These are phyloP conservation scores for Lophochroa leadbeateri DNA, from an alignment of 2,113 vertebrate genomes.

Conservation along the genomic window DNA sequence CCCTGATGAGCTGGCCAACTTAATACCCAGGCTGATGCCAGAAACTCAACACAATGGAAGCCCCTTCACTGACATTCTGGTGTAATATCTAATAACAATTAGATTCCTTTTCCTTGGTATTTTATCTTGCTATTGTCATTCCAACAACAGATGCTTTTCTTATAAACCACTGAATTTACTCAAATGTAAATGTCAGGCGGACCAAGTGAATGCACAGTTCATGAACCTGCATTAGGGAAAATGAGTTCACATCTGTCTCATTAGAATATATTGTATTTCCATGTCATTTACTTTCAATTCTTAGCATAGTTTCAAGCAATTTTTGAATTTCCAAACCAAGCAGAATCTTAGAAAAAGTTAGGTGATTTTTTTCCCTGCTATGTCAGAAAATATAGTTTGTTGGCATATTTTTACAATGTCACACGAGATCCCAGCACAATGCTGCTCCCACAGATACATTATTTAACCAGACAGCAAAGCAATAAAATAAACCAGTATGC, in stretches of 20 bases:
- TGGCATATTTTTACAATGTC: background rate
- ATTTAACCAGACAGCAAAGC: background rate
- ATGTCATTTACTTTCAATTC: conserved; percentile 62
- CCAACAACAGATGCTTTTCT: conserved; percentile 69
- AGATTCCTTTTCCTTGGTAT: conserved; percentile 46
- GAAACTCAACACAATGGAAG: conserved; percentile 35
- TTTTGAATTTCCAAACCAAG: conserved; percentile 61
- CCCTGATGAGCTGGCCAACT: conserved; percentile 60
- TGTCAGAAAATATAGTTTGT: background rate
- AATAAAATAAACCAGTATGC: background rate
- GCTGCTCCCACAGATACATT: background rate
- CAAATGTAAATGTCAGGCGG: conserved; percentile 70
- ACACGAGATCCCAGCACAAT: background rate
- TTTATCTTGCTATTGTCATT: conserved; percentile 65
- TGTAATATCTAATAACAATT: conserved; percentile 59
- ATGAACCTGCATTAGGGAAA: conserved; percentile 38
- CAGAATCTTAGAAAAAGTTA: background rate
- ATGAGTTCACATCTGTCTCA: conserved; percentile 68
- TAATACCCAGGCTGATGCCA: conserved; percentile 56
- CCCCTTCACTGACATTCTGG: conserved; percentile 61
- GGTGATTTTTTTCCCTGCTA: background rate
- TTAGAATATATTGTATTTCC: conserved; percentile 63
- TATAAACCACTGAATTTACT: conserved; percentile 72
- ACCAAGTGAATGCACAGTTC: conserved; percentile 50
- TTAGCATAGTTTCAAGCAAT: conserved; percentile 44